These are phyloP conservation scores for Orientallactaga bullata DNA, from an alignment of 2,113 vertebrate genomes.

Conservation along the genomic window DNA sequence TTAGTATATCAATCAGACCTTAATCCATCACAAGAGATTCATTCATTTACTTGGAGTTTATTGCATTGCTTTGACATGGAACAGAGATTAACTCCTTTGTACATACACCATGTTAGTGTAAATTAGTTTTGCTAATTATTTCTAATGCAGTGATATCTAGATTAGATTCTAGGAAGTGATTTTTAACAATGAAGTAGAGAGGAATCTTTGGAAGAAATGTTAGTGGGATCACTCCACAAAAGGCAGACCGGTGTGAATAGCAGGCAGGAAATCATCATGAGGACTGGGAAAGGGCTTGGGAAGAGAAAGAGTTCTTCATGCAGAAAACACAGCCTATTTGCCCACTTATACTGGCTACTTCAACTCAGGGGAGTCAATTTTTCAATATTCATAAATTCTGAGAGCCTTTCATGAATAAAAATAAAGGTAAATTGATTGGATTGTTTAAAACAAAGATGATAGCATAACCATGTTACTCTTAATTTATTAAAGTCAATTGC, in stretches of 20 bases:
- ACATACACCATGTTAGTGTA: background rate
- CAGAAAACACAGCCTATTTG: accelerated
- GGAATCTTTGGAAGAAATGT: background rate
- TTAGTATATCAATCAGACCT: background rate
- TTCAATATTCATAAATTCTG: conserved; percentile 13
- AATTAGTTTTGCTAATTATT: background rate
- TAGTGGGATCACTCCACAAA: background rate
- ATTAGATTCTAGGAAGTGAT: background rate
- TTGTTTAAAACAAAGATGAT: background rate
- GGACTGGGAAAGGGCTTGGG: background rate
- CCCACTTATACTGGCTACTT: background rate
- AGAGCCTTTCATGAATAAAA: background rate
- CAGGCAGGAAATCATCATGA: background rate
- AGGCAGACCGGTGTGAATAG: background rate
- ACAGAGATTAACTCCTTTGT: background rate
- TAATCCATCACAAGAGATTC: background rate
- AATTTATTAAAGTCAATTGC: conserved; percentile 18
- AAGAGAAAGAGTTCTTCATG: accelerated
- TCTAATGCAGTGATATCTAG: background rate
- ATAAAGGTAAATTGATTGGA: background rate
- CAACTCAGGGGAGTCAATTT: background rate
- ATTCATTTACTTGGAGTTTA: background rate
- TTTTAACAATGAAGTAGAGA: background rate
- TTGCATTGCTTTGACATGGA: background rate
- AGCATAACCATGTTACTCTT: background rate